Percentiles rank a stretch among this genome's conserved stretches.
Evolutionary conservation across 2,113 vertebrate genomes (phyloP).

Genomic region (Phasianus colchicus): DNA sequence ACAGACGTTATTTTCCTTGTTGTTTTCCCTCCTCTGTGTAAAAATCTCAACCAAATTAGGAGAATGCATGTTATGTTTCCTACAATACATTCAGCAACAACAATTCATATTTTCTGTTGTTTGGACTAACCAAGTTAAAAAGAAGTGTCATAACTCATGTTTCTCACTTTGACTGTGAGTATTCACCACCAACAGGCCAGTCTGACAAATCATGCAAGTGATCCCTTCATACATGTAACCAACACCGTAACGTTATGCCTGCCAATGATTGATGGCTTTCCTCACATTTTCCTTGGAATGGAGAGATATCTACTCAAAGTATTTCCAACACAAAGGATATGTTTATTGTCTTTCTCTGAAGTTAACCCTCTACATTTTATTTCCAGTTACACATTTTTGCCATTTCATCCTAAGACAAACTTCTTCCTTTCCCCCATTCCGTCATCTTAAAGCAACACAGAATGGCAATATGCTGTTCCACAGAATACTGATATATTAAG

Average conservation of each 20-base stretch:
- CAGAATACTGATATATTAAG: background rate
- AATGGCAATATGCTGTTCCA: fast-evolving
- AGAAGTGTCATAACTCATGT: background rate
- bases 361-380: background rate
- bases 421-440: background rate
- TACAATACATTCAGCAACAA: background rate
- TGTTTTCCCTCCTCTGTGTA: background rate
- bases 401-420: background rate
- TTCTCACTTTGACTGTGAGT: background rate
- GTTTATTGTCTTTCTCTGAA: background rate
- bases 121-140: background rate
- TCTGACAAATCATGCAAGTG: background rate
- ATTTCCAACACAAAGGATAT: background rate
- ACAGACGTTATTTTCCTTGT: background rate
- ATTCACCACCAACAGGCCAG: background rate
- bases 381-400: background rate
- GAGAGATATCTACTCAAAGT: background rate
- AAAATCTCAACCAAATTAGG: background rate
- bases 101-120: background rate
- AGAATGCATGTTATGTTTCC: background rate
- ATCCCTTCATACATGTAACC: background rate
- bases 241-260: background rate
- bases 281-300: background rate
- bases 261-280: background rate
- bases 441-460: background rate